Percentiles rank a stretch among this genome's conserved stretches.
Evolutionary conservation across 2,797 vertebrate genomes (phyloP).

Genomic region (Adrianichthys oophorus): DNA sequence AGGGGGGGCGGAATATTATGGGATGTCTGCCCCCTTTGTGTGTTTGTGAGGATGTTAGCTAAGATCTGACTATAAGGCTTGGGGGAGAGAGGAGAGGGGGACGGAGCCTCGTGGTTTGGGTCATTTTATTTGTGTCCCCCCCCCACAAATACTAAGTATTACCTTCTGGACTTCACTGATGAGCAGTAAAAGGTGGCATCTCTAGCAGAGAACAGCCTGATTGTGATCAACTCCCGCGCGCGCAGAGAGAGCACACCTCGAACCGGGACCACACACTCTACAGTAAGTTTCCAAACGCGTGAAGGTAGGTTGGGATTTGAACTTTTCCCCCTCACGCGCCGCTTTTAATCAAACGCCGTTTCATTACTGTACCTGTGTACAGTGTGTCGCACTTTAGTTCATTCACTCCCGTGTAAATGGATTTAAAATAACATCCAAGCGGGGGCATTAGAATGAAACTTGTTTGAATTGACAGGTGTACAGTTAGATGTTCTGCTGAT

Average conservation of each 20-base stretch:
- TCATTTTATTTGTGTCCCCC: constrained; percentile 14
- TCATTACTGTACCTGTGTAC: constrained; percentile 23
- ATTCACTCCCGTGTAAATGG: constrained; percentile 14
- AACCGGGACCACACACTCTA: constrained; percentile 62
- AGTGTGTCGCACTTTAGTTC: constrained; percentile 45
- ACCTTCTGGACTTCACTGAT: constrained; percentile 35
- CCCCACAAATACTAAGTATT: constrained; percentile 4
- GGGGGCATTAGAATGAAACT: constrained; percentile 50
- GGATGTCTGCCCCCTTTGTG: constrained; percentile 87
- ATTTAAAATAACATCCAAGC: constrained; percentile 17
- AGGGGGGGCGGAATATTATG: constrained; percentile 82
- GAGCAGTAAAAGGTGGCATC: constrained; percentile 39
- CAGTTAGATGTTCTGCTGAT: constrained; percentile 20
- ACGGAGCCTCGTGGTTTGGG: constrained; percentile 74
- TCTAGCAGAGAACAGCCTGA: constrained; percentile 38
- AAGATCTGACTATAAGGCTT: constrained; percentile 73
- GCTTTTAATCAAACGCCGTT: constrained; percentile 21
- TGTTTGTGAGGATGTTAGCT: constrained; percentile 84
- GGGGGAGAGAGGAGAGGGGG: constrained; percentile 70
- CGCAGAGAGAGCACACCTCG: constrained; percentile 52
- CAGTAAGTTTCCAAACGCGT: constrained; percentile 67
- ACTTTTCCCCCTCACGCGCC: constrained; percentile 38
- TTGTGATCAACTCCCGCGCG: constrained; percentile 32
- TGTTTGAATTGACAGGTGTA: constrained; percentile 52
- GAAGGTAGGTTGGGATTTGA: constrained; percentile 38